Base-by-base conservation (phyloP, 2,113 vertebrate species). In the Euleptes europaea region DNA sequence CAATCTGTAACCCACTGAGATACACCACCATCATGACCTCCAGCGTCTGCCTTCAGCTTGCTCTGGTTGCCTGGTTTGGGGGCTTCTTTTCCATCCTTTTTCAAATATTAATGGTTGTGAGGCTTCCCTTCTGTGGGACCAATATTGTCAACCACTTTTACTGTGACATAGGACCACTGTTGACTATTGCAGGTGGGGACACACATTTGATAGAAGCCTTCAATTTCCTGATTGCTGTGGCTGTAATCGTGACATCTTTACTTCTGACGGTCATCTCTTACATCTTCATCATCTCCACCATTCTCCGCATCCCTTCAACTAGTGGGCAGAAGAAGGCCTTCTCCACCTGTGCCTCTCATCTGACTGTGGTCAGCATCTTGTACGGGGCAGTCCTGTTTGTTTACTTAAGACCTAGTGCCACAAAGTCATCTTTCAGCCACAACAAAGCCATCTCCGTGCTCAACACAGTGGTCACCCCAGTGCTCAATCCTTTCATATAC, bases 191-290 rank as follows among this genome's bases (percentile, higher is more conserved):
- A 14, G 79, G 83, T 83, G 83, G 75, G 35, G 84, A 88, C 49
- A 88, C 72, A 31, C 57, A 40, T 54, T 28, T 81, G 15, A 77
- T 82, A 66, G 83, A 88, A 38, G 23, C 82, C 3, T 21, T 85
- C 21, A 79, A 78, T 5, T 85, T 82, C 44, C 38, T 66, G 33
- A 63, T 72, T 35, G 82, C 78, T 11, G 67, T 79, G 42, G 80
- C 78, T 21, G 82, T 90, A 6, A 70, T 90, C 23, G 3, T 85
- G 9, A 77, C 67, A 35, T 90, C 85, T 78, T 84, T 87, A 9
- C 31, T 83, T 8, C 38, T 88, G 28, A 88, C 83, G 1, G 26
- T 85, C 17, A 47, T 85, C 40, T 90, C 86, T 2, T 90, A 90
- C 75, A 31, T 85, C 40, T 57, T 73, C 17, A 85, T 85, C 33